Conservation (phyloP, 2,113 vertebrate genomes). For the Pao palembangensis region DNA sequence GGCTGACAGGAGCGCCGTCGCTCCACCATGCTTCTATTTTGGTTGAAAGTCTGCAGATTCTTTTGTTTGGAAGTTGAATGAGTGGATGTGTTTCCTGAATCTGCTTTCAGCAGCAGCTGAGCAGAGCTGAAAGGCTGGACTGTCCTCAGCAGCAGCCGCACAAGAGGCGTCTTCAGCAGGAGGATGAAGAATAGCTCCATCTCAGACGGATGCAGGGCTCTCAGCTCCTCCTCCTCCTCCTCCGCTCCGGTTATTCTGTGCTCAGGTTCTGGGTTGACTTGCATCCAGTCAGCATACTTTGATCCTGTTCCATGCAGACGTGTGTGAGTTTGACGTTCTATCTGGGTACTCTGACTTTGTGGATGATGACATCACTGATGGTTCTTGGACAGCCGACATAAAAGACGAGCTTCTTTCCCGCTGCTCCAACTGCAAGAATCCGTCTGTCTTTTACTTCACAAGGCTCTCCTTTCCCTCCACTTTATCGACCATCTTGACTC, state of each 20-base stretch:
- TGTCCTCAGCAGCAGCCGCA: constrained; percentile 6
- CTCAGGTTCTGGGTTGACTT: too few relatives aligned
- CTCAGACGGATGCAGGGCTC: background rate
- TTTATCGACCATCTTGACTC: too few relatives aligned
- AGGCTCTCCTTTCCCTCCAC: too few relatives aligned
- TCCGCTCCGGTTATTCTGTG: background rate
- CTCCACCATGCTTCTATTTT: background rate
- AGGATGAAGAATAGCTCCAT: background rate
- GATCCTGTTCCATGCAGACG: too few relatives aligned
- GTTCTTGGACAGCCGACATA: too few relatives aligned
- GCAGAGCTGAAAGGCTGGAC: constrained; percentile 14
- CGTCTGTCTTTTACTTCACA: too few relatives aligned
- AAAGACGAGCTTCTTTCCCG: too few relatives aligned
- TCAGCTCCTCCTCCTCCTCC: background rate
- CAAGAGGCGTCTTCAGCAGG: constrained; percentile 10
- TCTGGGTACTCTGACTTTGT: too few relatives aligned
- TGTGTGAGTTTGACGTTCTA: too few relatives aligned
- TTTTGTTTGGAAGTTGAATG: constrained; percentile 14
- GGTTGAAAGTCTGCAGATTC: constrained; percentile 3
- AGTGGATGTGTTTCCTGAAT: constrained; percentile 17
- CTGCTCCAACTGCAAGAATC: too few relatives aligned
- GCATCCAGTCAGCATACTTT: too few relatives aligned
- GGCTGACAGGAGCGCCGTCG: background rate
- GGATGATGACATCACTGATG: too few relatives aligned
- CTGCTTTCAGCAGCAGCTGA: constrained; percentile 18